These are phyloP conservation scores for Malurus alboscapulatus DNA, from an alignment of 2,113 vertebrate genomes.

Conservation along the genomic window DNA sequence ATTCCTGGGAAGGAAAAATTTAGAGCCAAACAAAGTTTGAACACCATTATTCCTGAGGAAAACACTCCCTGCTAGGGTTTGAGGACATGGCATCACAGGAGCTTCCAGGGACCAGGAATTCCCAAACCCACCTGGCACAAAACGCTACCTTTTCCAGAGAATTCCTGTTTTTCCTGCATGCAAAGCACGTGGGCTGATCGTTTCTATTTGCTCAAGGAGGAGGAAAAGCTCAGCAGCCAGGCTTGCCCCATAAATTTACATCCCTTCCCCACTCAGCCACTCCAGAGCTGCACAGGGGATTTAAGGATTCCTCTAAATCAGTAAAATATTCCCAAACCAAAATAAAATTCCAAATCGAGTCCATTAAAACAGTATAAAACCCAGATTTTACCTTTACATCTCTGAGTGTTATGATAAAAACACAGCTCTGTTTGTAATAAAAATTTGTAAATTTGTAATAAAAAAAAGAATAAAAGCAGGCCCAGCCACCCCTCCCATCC, in stretches of 20 bases:
- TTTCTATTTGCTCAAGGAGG: not conserved
- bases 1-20: not conserved
- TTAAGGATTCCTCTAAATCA: not conserved
- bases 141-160: not conserved
- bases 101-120: not conserved
- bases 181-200: not conserved
- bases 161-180: not conserved
- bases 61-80: not conserved
- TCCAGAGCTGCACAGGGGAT: not conserved
- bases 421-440: not conserved
- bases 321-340: not conserved
- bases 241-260: not conserved
- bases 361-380: not conserved
- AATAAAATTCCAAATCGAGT: not conserved
- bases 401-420: not conserved
- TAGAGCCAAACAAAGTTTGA: not conserved
- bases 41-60: not conserved
- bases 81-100: not conserved
- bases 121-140: not conserved
- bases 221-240: not conserved
- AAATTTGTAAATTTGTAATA: not conserved
- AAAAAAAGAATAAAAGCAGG: accelerated
- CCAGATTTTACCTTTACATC: not conserved
- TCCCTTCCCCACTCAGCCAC: not conserved
- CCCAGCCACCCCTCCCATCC: not conserved